A percentile compares a stretch with the other conserved stretches of the same genome.
Evolutionary conservation across 2,888 invertebrate genomes (phyloP).

Genomic region (Oscheius sp.): DNA sequence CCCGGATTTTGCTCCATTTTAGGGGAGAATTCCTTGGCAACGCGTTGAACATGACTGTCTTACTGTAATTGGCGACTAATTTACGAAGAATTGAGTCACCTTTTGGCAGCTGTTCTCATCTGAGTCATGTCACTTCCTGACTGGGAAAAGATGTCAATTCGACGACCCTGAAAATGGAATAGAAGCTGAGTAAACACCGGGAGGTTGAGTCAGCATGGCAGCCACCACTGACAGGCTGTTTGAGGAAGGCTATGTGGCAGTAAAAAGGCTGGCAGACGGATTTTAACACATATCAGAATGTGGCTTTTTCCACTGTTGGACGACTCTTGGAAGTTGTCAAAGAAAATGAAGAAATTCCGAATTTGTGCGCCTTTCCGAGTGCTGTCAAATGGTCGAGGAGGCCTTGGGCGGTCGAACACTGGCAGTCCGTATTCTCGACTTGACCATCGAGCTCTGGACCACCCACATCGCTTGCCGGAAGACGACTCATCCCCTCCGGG

Average conservation of each 20-base stretch:
- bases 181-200: slow-evolving; percentile 22
- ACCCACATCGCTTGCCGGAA: too few species aligned
- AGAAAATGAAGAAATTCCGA: too few species aligned
- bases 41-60: slow-evolving; percentile 47
- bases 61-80: not conserved
- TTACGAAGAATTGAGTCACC: not conserved
- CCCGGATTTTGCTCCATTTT: slow-evolving; percentile 57
- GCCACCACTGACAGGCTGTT: not conserved
- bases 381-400: too few species aligned
- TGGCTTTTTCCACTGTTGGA: too few species aligned
- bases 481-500: too few species aligned
- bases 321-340: too few species aligned
- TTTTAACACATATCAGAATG: too few species aligned
- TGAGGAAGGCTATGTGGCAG: not conserved
- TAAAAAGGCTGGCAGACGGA: too few species aligned
- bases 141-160: slow-evolving; percentile 60
- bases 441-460: too few species aligned
- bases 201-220: slow-evolving; percentile 30
- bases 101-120: slow-evolving; percentile 12
- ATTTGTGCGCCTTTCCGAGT: too few species aligned
- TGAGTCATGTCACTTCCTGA: slow-evolving; percentile 58
- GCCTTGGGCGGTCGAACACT: too few species aligned
- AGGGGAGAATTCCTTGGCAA: slow-evolving; percentile 50
- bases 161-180: slow-evolving; percentile 46
- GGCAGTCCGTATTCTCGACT: too few species aligned